These are phyloP conservation scores for Chouioia cunea DNA, from an alignment of 2,888 invertebrate genomes.

Conservation along the genomic window DNA sequence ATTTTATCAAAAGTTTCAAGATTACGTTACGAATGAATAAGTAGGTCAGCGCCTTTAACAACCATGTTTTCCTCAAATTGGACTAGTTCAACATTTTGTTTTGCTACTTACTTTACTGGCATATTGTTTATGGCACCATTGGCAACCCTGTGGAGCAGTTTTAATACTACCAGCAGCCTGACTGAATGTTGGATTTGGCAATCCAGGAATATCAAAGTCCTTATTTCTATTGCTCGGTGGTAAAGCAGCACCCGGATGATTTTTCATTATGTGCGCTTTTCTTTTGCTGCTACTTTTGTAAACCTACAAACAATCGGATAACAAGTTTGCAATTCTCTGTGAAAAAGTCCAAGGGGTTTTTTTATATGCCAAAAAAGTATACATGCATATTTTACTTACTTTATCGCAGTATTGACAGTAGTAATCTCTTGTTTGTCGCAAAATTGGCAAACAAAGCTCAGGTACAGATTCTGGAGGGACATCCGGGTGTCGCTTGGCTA, in stretches of 20 bases:
- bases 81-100: neutral
- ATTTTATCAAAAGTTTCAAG: no score
- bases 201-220: conserved; percentile 67
- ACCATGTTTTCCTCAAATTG: no score
- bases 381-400: conserved; percentile 57
- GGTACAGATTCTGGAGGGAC: conserved; percentile 77
- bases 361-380: neutral
- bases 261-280: conserved; percentile 84
- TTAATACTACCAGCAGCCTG: conserved; percentile 81
- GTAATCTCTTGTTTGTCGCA: conserved; percentile 82
- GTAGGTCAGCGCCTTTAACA: no score
- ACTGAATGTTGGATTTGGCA: conserved; percentile 76
- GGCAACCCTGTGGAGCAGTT: conserved; percentile 79
- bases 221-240: conserved; percentile 71
- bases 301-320: conserved; percentile 64
- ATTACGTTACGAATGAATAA: no score
- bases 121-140: conserved; percentile 90
- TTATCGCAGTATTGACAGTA: conserved; percentile 89
- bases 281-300: conserved; percentile 89
- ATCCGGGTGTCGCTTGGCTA: conserved; percentile 82
- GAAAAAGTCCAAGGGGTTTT: neutral
- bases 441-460: conserved; percentile 83
- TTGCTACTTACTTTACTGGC: conserved; percentile 76
- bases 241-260: conserved; percentile 83
- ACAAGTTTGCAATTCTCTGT: conserved; percentile 38